Percentiles rank a stretch among this genome's conserved stretches.
phyloP scores from a whole-genome alignment of 2,888 invertebrate genomes.

The Agrotis ipsilon region DNA sequence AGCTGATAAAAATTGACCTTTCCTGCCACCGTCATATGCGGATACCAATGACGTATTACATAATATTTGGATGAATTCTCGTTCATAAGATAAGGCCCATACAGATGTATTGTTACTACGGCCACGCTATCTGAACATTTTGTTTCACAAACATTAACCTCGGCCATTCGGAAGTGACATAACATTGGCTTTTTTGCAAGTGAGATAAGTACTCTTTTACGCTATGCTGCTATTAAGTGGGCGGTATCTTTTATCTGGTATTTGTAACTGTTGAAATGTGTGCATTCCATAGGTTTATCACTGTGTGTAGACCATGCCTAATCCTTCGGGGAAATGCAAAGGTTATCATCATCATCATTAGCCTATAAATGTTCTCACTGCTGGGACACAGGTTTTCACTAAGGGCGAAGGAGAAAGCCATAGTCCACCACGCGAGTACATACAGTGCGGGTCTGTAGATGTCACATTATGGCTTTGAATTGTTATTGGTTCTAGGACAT shows the following conservation, averaged over 20 bases:
- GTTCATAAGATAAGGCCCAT: background rate
- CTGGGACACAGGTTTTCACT: no score
- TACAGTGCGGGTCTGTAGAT: no score
- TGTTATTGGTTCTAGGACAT: no score
- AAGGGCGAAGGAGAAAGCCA: no score
- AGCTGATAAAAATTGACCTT: background rate
- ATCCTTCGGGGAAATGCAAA: no score
- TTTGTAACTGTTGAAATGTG: no score
- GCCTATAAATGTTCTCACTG: no score
- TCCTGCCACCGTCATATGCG: background rate
- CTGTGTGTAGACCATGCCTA: no score
- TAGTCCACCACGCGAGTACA: no score
- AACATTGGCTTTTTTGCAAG: conserved; percentile 19
- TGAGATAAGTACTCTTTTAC: conserved; percentile 18
- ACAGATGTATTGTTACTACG: conserved; percentile 2
- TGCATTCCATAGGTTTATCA: no score
- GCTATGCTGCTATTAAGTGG: background rate
- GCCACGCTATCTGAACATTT: conserved; percentile 25
- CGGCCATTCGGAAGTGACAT: conserved; percentile 37
- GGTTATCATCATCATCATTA: no score
- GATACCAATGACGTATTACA: background rate
- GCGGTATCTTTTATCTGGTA: conserved; percentile 3
- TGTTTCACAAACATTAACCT: conserved; percentile 44
- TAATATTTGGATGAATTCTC: background rate
- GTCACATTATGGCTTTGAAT: no score